phyloP scores from a whole-genome alignment of 2,888 invertebrate genomes.

The Pollenia amentaria region DNA sequence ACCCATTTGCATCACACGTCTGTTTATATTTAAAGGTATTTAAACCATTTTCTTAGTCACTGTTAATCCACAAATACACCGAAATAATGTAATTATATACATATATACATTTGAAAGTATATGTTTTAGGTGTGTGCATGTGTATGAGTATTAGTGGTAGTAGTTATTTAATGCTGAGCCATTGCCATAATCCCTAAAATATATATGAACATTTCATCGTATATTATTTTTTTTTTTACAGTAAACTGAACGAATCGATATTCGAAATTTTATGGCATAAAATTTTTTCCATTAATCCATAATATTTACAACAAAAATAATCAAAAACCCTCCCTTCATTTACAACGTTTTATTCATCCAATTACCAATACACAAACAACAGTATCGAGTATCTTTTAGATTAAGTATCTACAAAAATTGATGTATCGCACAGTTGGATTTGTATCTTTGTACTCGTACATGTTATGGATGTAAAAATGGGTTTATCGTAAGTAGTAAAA shows the following conservation, averaged over 20 bases:
- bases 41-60: slow-evolving; percentile 17
- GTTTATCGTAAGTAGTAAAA: slow-evolving; percentile 48
- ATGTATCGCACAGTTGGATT: slow-evolving; percentile 57
- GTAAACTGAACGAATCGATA: slow-evolving; percentile 62
- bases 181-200: slow-evolving; percentile 50
- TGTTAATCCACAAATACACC: slow-evolving; percentile 46
- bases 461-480: slow-evolving; percentile 50
- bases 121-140: neutral
- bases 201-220: slow-evolving; percentile 32
- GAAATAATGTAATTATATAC: slow-evolving; percentile 2
- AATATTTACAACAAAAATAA: slow-evolving; percentile 36
- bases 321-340: slow-evolving; percentile 40
- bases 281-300: slow-evolving; percentile 65
- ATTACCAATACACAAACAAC: slow-evolving; percentile 21
- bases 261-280: slow-evolving; percentile 56
- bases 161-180: slow-evolving; percentile 23
- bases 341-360: neutral
- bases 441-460: slow-evolving; percentile 6
- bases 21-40: neutral
- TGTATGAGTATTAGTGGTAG: slow-evolving; percentile 6
- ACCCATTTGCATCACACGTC: too few species aligned
- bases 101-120: slow-evolving; percentile 2
- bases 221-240: slow-evolving; percentile 10
- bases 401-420: slow-evolving; percentile 37
- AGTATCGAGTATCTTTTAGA: slow-evolving; percentile 38